phyloP scores from a whole-genome alignment of 1,140 invertebrate genomes.

The Rhagoletis zephyria region DNA sequence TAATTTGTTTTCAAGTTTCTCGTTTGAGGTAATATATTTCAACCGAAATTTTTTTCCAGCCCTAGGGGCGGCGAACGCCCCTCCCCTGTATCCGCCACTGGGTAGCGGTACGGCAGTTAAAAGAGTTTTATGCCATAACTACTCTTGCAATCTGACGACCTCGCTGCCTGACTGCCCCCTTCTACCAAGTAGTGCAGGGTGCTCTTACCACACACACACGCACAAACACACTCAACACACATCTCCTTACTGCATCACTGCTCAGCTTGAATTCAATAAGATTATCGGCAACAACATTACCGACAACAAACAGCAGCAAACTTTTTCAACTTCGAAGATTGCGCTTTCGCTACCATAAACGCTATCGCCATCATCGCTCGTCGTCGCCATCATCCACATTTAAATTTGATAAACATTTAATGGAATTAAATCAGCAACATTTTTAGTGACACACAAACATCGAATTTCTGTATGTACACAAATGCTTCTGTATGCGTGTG shows the following conservation, averaged over 20 bases:
- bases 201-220: not conserved
- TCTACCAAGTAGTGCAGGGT: not conserved
- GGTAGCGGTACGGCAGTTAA: not conserved
- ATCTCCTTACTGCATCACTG: slow-evolving; percentile 17
- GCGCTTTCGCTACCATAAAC: slow-evolving; percentile 10
- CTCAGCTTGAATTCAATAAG: slow-evolving; percentile 45
- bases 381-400: slow-evolving; percentile 39
- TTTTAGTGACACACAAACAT: not conserved
- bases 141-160: not conserved
- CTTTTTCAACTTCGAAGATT: not conserved
- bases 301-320: not conserved
- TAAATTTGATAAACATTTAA: slow-evolving; percentile 54
- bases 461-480: not conserved
- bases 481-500: not conserved
- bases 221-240: not conserved
- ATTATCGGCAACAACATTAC: slow-evolving; percentile 44
- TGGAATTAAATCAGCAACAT: slow-evolving; percentile 54
- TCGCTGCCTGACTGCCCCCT: not conserved
- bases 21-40: too few species aligned
- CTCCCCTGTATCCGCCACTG: too few species aligned
- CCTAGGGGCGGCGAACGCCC: too few species aligned
- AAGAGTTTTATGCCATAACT: not conserved
- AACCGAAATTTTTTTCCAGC: too few species aligned
- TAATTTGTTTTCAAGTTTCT: too few species aligned
- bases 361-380: not conserved